Evolutionary conservation across 2,888 invertebrate genomes (phyloP).

Genomic region (Amphipoea lucens): DNA sequence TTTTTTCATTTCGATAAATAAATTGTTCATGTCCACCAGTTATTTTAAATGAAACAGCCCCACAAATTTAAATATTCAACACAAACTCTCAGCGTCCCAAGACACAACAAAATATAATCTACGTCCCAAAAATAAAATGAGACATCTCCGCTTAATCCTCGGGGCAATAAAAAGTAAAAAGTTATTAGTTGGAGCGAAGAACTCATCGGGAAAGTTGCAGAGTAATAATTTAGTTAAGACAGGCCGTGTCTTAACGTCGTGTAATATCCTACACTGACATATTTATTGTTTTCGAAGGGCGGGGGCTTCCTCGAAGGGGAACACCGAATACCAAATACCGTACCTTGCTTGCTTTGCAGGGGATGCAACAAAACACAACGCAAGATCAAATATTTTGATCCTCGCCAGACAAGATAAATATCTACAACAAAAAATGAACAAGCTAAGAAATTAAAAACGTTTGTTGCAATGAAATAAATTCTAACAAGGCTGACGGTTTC

Average conservation of each 20-base stretch:
- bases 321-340: slow-evolving; percentile 29
- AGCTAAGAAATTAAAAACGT: slow-evolving; percentile 50
- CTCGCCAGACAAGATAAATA: slow-evolving; percentile 54
- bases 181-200: slow-evolving; percentile 85
- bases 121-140: slow-evolving; percentile 73
- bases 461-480: slow-evolving; percentile 56
- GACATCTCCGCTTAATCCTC: slow-evolving; percentile 78
- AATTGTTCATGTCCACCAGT: not conserved
- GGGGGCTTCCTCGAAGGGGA: slow-evolving; percentile 74
- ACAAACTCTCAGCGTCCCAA: slow-evolving; percentile 34
- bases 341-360: slow-evolving; percentile 49
- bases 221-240: slow-evolving; percentile 88
- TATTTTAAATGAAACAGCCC: slow-evolving; percentile 15
- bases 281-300: slow-evolving; percentile 88
- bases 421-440: slow-evolving; percentile 58
- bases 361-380: slow-evolving; percentile 67
- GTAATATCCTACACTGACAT: slow-evolving; percentile 89
- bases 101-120: slow-evolving; percentile 62
- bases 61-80: slow-evolving; percentile 47
- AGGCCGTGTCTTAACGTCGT: slow-evolving; percentile 80
- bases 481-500: slow-evolving; percentile 36
- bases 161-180: slow-evolving; percentile 86
- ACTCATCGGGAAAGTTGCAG: slow-evolving; percentile 87
- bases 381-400: slow-evolving; percentile 72
- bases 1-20: not conserved